Evolutionary conservation across 1,140 invertebrate genomes (phyloP), one percentile per base, ranked within the genome.

Genomic region (Nebria ingens): DNA sequence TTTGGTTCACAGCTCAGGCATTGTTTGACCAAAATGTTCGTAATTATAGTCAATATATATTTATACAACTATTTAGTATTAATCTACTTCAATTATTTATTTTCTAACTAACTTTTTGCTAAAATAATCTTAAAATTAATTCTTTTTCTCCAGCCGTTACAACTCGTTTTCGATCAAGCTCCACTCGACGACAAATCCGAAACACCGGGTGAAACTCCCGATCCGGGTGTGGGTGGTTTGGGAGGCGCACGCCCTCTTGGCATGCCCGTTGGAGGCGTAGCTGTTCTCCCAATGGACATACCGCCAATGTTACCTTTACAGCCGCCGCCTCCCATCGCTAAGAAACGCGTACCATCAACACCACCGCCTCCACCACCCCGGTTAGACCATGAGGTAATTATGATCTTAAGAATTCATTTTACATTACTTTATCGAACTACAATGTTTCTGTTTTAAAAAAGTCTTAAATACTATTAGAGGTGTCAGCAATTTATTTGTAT

Each of bases 241-340:
- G 83, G 86, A 50, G 87, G 86, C 11, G 75, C 85, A 23, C 75
- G 88, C 56, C 88, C 88, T 2, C 68, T 91, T 13, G 82, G 81
- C 58, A 65, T 76, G n/a, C 73, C 73, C 9, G 66, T 76, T 2
- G 72, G 71, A 29, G 79, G 76, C 19, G 73, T 79, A 56, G 76
- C 74, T 29, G 73, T 75, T 6, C 58, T 82, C 20, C 76, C 76
- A 1, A 75, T 79, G 51, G 72, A 75, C 49, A 68, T 72, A 42
- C 75, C 78, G 15, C 75, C 76, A 2, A 71, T 74, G 23, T 67
- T 72, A 59, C 70, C 73, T 22, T 68, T 71, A 53, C 66, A 68
- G 4, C 72, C 72, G 20, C 72, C 72, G 20, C 68, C 72, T 53
- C 74, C 75, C 22, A 56, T 60, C 6, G 60, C 60, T 4, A 65